Conservation (phyloP, 2,797 vertebrate genomes). For the Poecilia velifera region DNA sequence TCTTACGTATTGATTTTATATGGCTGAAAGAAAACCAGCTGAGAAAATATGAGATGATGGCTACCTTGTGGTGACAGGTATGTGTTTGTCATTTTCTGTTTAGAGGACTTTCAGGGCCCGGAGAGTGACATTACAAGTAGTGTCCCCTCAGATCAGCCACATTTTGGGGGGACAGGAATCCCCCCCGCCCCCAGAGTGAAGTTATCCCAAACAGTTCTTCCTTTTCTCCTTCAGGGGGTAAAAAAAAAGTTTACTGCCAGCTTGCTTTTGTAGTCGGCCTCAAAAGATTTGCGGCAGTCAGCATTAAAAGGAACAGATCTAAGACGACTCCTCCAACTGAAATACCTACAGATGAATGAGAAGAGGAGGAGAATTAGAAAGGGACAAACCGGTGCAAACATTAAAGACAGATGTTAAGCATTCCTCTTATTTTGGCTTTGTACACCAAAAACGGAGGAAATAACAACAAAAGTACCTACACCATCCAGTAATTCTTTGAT, state of each 20-base stretch:
- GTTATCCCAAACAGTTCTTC: slow-evolving; percentile 75
- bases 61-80: slow-evolving; percentile 15
- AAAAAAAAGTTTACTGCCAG: slow-evolving; percentile 82
- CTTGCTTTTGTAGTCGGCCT: slow-evolving; percentile 82
- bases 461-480: slow-evolving; percentile 63
- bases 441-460: slow-evolving; percentile 61
- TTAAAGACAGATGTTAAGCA: slow-evolving; percentile 76
- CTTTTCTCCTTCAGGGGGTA: slow-evolving; percentile 76
- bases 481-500: slow-evolving; percentile 45
- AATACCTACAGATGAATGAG: slow-evolving; percentile 76
- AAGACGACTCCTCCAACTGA: slow-evolving; percentile 76
- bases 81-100: slow-evolving; percentile 19
- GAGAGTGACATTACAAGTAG: slow-evolving; percentile 36
- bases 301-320: slow-evolving; percentile 82
- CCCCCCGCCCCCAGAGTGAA: slow-evolving; percentile 79
- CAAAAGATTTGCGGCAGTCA: slow-evolving; percentile 82
- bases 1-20: slow-evolving; percentile 16
- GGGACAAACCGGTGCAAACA: slow-evolving; percentile 70
- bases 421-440: slow-evolving; percentile 73
- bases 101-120: slow-evolving; percentile 21
- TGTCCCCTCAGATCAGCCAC: slow-evolving; percentile 62
- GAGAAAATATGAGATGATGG: not conserved
- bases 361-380: slow-evolving; percentile 47
- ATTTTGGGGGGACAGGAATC: slow-evolving; percentile 54
- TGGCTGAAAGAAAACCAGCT: slow-evolving; percentile 16